phyloP scores from a whole-genome alignment of 1,140 invertebrate species.

The Myzus persicae region DNA sequence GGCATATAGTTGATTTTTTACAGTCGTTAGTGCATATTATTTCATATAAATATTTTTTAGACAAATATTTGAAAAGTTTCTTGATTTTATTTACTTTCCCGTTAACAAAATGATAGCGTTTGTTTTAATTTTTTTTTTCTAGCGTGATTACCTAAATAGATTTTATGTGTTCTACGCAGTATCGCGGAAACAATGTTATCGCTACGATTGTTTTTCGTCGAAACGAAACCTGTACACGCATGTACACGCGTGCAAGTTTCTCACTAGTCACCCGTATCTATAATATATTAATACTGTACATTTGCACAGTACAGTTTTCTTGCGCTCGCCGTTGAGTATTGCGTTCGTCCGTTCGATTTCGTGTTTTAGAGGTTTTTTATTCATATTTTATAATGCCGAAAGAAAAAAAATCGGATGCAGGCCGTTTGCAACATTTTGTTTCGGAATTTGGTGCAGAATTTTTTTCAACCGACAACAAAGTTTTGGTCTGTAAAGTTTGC shows the following conservation, averaged over 20 bases:
- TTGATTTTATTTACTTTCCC: no score
- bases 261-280: background rate
- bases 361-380: background rate
- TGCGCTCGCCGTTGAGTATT: background rate
- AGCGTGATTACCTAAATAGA: no score
- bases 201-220: background rate
- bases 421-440: background rate
- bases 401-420: constrained; percentile 15
- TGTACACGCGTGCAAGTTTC: constrained; percentile 24
- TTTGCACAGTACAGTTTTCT: constrained; percentile 5
- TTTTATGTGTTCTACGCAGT: background rate
- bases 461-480: background rate
- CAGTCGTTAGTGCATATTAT: no score
- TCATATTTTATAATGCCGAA: constrained; percentile 32
- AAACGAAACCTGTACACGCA: constrained; percentile 24
- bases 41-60: no score
- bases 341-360: background rate
- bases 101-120: no score
- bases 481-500: no score
- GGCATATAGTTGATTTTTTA: no score
- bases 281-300: background rate
- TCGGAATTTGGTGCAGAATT: constrained; percentile 10
- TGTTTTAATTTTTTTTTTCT: no score
- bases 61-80: no score
- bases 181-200: constrained; percentile 43